Evolutionary conservation across 2,888 invertebrate species (phyloP).

Genomic region (Teleiodes luculella): DNA sequence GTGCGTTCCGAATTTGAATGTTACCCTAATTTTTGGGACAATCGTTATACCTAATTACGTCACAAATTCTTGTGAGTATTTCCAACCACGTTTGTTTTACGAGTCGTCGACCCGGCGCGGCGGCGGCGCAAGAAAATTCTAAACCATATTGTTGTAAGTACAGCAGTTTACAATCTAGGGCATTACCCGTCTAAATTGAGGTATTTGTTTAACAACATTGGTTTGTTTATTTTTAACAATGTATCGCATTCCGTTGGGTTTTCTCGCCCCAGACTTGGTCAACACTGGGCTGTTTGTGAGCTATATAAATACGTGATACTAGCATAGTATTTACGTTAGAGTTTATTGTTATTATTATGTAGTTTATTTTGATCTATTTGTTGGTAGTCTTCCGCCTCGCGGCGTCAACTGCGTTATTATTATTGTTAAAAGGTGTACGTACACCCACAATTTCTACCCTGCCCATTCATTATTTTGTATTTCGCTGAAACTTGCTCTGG

Average conservation of each 20-base stretch:
- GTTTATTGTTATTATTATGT: not conserved
- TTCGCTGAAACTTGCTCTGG: no score
- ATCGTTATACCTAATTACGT: slow-evolving; percentile 11
- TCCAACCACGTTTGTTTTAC: slow-evolving; percentile 53
- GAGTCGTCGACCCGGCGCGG: slow-evolving; percentile 63
- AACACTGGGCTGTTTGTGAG: not conserved
- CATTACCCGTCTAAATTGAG: slow-evolving; percentile 69
- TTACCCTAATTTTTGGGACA: slow-evolving; percentile 10
- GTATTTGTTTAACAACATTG: slow-evolving; percentile 63
- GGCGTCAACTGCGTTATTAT: no score
- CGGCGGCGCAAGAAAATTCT: slow-evolving; percentile 61
- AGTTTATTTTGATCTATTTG: not conserved
- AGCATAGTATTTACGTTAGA: not conserved
- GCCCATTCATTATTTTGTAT: no score
- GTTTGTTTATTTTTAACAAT: slow-evolving; percentile 56
- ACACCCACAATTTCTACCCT: no score
- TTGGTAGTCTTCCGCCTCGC: no score
- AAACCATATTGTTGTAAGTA: slow-evolving; percentile 62
- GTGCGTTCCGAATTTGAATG: not conserved
- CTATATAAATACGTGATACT: not conserved
- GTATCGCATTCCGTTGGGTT: slow-evolving; percentile 51
- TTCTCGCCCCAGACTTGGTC: slow-evolving; percentile 25
- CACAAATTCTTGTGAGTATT: slow-evolving; percentile 8
- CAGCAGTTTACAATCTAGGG: slow-evolving; percentile 66
- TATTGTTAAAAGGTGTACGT: no score